A percentile compares a stretch with the other conserved stretches of the same genome.
These are phyloP conservation scores for Brachyptera putata DNA, from an alignment of 2,888 invertebrate species.

Conservation along the genomic window DNA sequence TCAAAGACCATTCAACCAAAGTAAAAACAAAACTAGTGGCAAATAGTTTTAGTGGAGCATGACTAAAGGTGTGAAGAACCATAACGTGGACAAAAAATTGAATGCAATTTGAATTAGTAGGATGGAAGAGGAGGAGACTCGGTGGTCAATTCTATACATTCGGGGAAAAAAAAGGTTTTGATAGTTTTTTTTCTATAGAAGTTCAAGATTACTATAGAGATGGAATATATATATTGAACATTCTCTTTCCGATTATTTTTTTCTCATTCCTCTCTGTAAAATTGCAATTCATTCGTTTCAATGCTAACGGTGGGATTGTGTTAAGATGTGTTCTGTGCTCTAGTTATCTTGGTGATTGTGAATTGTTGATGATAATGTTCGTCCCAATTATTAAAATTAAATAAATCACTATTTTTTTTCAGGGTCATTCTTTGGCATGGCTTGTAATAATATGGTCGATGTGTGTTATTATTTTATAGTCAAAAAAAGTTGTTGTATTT, in stretches of 20 bases:
- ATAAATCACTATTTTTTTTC: no score
- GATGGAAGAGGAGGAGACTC: no score
- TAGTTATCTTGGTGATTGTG: not conserved
- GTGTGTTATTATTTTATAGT: no score
- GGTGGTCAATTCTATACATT: not conserved
- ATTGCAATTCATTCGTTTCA: conserved; percentile 9
- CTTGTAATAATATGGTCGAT: no score
- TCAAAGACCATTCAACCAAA: conserved; percentile 8
- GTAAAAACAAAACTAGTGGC: not conserved
- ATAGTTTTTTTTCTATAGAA: not conserved
- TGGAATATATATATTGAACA: no score
- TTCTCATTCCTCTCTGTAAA: not conserved
- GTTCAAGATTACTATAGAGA: no score
- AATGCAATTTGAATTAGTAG: conserved; percentile 7
- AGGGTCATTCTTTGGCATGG: no score
- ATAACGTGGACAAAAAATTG: not conserved
- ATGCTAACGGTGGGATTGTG: not conserved
- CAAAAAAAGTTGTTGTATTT: no score
- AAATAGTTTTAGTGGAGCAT: conserved; percentile 29
- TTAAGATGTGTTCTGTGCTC: not conserved
- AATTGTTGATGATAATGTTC: no score
- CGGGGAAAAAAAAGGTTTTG: not conserved
- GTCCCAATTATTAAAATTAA: no score
- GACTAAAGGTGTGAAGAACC: conserved; percentile 20
- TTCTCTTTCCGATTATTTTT: conserved; percentile 4